Base-by-base conservation (phyloP, 2,113 vertebrate species). In the Brachyistius frenatus region DNA sequence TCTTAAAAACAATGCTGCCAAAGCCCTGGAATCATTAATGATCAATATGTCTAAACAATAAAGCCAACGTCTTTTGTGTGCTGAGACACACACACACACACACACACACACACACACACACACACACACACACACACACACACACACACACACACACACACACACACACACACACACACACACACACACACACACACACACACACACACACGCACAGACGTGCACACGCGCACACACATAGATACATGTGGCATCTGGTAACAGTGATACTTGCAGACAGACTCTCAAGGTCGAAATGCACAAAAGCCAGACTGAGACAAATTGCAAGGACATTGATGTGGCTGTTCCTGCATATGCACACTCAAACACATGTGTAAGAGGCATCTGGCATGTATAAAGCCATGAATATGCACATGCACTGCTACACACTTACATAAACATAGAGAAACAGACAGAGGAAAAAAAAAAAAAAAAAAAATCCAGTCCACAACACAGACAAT, bases 11-110 rank as follows among this genome's bases (percentile, higher is more conserved):
- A 54, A 31, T 47, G 49, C 23, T 6, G 36, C 57, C 56, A 76
- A 81, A 79, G 37, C 70, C 50, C 15, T n/a, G 23, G 66, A 72
- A 83, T 52, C 16, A 73, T 41, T 4, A 66, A 75, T 30, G 11
- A 73, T 72, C 66, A 41, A 64, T 67, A 60, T 64, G 11, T 73
- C 5, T 36, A 41, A 69, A 82, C 30, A 78, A 78, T 65, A 32
- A 54, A 46, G 64, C 31, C 15, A 14, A 52, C 16, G 9, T 11
- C 0, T 36, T 62, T 35, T 57, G 63, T 47, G 44, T 63, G 35
- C 32, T 32, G 23, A 52, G 58, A 67, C 67, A 76, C n/a, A 54
- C 15, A 4, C 4, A 35, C 14, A 54, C 15, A 57, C 35, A 32
- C 46, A 61, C 30, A 31, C 4, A 32, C 53, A 13, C 53, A 55